A percentile compares a stretch with the other conserved stretches of the same genome.
These are phyloP conservation scores for Pheucticus melanocephalus DNA, from an alignment of 2,113 vertebrate species.

Conservation along the genomic window DNA sequence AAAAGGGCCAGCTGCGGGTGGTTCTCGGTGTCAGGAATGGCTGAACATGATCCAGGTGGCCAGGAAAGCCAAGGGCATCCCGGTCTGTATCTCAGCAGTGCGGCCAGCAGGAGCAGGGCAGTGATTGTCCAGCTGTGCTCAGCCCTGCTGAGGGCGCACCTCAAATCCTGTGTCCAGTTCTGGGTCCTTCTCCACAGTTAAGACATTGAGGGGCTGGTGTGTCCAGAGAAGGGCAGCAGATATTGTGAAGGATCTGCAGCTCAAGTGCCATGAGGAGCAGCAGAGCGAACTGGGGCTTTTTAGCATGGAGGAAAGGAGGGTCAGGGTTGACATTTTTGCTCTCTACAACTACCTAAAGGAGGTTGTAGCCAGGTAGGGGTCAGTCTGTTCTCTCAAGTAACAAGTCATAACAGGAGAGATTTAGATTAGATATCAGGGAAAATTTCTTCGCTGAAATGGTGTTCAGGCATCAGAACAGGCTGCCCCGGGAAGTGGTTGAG, in stretches of 20 bases:
- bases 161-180: not conserved
- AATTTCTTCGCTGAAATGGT: not conserved
- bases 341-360: not conserved
- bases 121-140: rapidly evolving
- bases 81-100: rapidly evolving
- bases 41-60: not conserved
- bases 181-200: not conserved
- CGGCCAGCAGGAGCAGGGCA: not conserved
- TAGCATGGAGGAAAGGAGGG: not conserved
- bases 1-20: not conserved
- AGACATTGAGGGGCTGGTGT: rapidly evolving
- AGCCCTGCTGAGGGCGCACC: too few species aligned
- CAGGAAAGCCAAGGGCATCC: not conserved
- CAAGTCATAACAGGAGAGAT: not conserved
- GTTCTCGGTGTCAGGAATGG: rapidly evolving
- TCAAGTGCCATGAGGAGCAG: not conserved
- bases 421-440: not conserved
- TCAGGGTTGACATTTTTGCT: not conserved
- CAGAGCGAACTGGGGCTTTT: not conserved
- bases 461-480: not conserved
- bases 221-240: not conserved
- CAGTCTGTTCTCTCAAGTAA: not conserved
- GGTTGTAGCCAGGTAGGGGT: not conserved
- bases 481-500: not conserved
- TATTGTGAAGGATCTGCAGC: not conserved